Base-by-base conservation (phyloP, 2,888 invertebrate species). In the Nomada lathburiana region DNA sequence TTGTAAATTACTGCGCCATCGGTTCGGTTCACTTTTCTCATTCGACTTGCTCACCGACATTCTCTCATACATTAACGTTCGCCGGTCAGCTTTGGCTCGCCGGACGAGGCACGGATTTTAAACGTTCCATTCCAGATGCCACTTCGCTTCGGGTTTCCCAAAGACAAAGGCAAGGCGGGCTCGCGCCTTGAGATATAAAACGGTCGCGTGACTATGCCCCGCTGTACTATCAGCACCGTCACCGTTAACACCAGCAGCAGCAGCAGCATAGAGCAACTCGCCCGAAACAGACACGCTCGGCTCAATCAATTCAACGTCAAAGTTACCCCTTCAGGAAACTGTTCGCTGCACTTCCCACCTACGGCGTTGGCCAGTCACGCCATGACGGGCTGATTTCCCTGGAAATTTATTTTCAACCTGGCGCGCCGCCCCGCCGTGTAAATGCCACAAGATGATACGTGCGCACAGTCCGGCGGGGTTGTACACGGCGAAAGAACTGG, bases 301-400 rank as follows among this genome's bases (percentile, higher is more conserved):
- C 85, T 89, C 91, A 89, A 92, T 92, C 92, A 92, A 92, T 92
- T 92, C 87, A 74, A 89, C 91, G 91, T 92, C 92, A 92, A 92
- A 92, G 89, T 92, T 89, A 80, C 81, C 75, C 79, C 77, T 65
- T 79, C 81, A 71, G 89, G 87, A 88, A 89, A 86, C 87, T 82
- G 87, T 67, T 81, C 68, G 76, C 63, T 80, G 68, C 75, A 64
- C 80, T 86, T 83, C 79, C 76, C 75, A 80, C 77, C 84, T 77
- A 69, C 44, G 23, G 71, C 73, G 84, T 74, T 77, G 44, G 78
- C 88, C 72, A 91, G 91, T 92, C 92, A 92, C 90, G 92, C 88
- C 89, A 92, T 91, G 91, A 91, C 90, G 86, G 83, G 84, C 85
- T 85, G 90, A 89, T 90, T 90, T 88, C 83, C 82, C 86, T 86